phyloP scores from a whole-genome alignment of 2,888 invertebrate species.

The Heliconius aoede region DNA sequence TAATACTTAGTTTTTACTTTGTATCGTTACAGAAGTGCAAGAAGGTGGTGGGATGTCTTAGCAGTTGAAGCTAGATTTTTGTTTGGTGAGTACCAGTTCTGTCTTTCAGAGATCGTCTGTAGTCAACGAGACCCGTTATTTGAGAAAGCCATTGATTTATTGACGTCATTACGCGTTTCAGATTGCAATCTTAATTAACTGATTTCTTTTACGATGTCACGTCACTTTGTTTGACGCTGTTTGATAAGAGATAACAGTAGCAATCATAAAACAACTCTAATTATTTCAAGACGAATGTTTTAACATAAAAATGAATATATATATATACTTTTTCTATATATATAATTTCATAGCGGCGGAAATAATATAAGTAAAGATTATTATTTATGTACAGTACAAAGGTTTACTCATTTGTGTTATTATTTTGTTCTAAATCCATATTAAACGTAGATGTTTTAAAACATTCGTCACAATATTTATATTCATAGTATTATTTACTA shows the following conservation, averaged over 20 bases:
- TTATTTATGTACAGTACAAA: slow-evolving; percentile 3
- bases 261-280: neutral
- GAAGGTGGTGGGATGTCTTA: slow-evolving; percentile 68
- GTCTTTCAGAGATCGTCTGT: neutral
- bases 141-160: slow-evolving; percentile 24
- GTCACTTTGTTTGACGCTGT: slow-evolving; percentile 19
- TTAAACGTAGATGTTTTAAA: slow-evolving; percentile 24
- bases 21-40: slow-evolving; percentile 78
- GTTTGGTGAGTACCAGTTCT: slow-evolving; percentile 60
- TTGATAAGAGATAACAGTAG: slow-evolving; percentile 14
- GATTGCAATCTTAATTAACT: slow-evolving; percentile 35
- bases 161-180: slow-evolving; percentile 9
- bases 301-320: neutral
- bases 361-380: neutral
- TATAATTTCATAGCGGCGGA: too few species aligned
- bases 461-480: slow-evolving; percentile 27
- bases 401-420: slow-evolving; percentile 22
- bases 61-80: slow-evolving; percentile 62
- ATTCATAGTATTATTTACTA: slow-evolving; percentile 28
- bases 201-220: slow-evolving; percentile 31
- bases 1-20: slow-evolving; percentile 43
- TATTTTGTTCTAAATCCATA: slow-evolving; percentile 24
- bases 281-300: neutral
- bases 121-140: slow-evolving; percentile 2
- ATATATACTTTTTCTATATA: too few species aligned